phyloP scores from a whole-genome alignment of 2,113 vertebrate species.

The Phyllostomus hastatus region DNA sequence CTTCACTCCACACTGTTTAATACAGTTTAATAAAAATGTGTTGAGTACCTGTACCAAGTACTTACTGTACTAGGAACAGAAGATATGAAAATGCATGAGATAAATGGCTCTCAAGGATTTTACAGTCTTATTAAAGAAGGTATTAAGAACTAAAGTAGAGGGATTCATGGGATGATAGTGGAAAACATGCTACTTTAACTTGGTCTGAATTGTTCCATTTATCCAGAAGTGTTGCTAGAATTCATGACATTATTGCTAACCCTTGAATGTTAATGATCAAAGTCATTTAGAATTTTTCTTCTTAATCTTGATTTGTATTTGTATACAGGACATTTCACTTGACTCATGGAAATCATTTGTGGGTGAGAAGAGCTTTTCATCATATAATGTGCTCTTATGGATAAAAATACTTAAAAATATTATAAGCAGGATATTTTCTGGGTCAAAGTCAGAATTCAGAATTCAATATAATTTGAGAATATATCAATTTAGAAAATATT shows the following conservation, averaged over 20 bases:
- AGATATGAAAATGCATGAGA: neutral
- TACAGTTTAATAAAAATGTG: neutral
- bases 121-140: neutral
- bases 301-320: neutral
- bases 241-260: neutral
- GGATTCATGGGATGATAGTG: neutral
- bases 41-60: neutral
- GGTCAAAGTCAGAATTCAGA: neutral
- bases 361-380: neutral
- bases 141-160: neutral
- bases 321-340: neutral
- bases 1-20: neutral
- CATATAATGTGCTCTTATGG: neutral
- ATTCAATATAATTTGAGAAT: neutral
- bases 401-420: slow-evolving; percentile 16
- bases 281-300: neutral
- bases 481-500: slow-evolving; percentile 38
- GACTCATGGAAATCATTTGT: neutral
- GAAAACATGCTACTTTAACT: neutral
- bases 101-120: neutral
- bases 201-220: neutral
- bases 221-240: neutral
- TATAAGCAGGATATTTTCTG: neutral
- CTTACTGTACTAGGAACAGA: neutral
- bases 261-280: slow-evolving; percentile 29